Evolutionary conservation across 2,888 invertebrate genomes (phyloP), one percentile per base, ranked within the genome.

Genomic region (Epistrophella euchroma): DNA sequence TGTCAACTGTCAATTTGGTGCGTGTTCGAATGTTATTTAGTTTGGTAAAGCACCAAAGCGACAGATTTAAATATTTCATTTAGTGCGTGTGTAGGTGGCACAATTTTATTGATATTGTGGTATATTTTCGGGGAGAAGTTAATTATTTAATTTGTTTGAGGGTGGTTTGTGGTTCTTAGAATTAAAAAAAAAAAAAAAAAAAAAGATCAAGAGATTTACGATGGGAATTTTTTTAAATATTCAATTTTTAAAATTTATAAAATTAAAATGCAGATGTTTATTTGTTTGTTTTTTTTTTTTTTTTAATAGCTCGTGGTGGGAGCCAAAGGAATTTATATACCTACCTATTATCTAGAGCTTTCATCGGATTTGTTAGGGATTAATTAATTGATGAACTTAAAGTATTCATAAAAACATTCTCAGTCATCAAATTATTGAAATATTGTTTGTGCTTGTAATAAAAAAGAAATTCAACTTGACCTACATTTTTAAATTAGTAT

Each of bases 101-200:
- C 4, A 19, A 7, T 32, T 72, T 72, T 66, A 73, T 83, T 56
- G 56, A 40, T 45, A 45, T 45, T 66, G 72, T 66, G 50, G 32
- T 40, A 40, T 40, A 35, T 17, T 45, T 17, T n/a, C 5, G 25
- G 13, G 32, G 4, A 4, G 4, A 32, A 28, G 35, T 55, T 81
- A 81, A 85, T 73, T 70, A 72, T 73, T 85, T 77, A 77, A 85
- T 81, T 77, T 47, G 68, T 76, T 40, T 10, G 47, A 45, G 56
- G 71, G 62, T 50, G 56, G 80, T 6, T 28, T 4, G 56, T 50
- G 50, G 75, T 28, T 25, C 6, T 37, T 2, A 2, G n/a, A 25
- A 50, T 60, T 55, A 66, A 64, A 25, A 32, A 80, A 75, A 60
- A 32, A n/a, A 40, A 40, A 71, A 19, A 37, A 40, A n/a, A 40